Conservation (phyloP, 1,140 invertebrate genomes). For the Caligus rogercresseyi region DNA sequence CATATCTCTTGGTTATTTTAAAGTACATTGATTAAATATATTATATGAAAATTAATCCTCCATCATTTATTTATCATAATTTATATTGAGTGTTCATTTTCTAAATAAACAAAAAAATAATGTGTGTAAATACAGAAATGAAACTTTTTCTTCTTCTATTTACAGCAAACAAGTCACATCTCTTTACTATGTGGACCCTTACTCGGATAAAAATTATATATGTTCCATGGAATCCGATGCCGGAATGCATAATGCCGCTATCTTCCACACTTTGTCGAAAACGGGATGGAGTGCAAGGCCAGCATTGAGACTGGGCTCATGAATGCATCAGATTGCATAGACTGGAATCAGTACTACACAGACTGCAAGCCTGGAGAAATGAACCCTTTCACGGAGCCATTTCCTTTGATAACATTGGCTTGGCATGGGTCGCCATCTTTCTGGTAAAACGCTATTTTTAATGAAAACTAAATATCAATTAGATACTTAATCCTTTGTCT, state of each 20-base stretch:
- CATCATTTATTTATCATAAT: no score
- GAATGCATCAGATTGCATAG: constrained; percentile 15
- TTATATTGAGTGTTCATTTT: no score
- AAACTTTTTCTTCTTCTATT: neutral
- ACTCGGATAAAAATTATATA: constrained; percentile 86
- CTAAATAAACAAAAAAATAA: no score
- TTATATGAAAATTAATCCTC: no score
- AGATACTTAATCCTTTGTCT: no score
- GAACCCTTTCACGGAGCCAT: constrained; percentile 97
- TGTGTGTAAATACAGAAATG: no score
- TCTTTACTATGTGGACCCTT: constrained; percentile 33
- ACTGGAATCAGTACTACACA: constrained; percentile 65
- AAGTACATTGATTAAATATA: no score
- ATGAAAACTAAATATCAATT: no score
- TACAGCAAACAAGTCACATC: constrained; percentile 22
- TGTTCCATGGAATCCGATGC: constrained; percentile 54
- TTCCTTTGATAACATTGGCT: constrained; percentile 97
- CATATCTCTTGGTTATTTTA: no score
- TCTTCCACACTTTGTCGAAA: constrained; percentile 57
- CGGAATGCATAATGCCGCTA: constrained; percentile 68
- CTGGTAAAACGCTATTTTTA: constrained; percentile 58
- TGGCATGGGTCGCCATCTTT: constrained; percentile 99
- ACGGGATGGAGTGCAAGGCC: constrained; percentile 45
- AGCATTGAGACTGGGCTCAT: constrained; percentile 6
- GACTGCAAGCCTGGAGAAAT: constrained; percentile 73